phyloP scores from a whole-genome alignment of 2,113 vertebrate genomes.

The Mohoua ochrocephala region DNA sequence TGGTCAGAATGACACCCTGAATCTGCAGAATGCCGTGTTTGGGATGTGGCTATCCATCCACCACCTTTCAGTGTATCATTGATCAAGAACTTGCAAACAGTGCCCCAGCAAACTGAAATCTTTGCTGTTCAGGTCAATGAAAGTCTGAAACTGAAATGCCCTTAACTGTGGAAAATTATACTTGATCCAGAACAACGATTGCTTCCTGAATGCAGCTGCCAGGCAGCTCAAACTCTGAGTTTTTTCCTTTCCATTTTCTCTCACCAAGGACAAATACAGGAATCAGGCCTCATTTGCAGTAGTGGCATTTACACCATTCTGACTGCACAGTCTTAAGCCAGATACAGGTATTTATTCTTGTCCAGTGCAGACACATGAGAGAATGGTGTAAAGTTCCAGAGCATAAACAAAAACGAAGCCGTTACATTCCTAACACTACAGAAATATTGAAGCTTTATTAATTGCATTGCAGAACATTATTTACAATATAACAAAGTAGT shows the following conservation, averaged over 20 bases:
- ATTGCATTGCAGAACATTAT: neutral
- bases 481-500: neutral
- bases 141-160: neutral
- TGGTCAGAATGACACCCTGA: neutral
- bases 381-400: neutral
- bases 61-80: neutral
- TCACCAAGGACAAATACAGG: neutral
- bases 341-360: neutral
- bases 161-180: neutral
- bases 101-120: neutral
- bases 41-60: neutral
- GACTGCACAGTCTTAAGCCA: neutral
- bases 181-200: neutral
- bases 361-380: neutral
- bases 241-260: neutral
- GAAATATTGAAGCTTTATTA: neutral
- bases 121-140: neutral
- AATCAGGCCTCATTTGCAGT: neutral
- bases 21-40: fast-evolving
- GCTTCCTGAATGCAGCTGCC: neutral
- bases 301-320: neutral
- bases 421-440: neutral
- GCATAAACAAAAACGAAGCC: neutral
- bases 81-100: neutral
- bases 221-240: neutral